Conservation (phyloP, 2,888 invertebrate species). For the Glyphotaelius pellucidus region DNA sequence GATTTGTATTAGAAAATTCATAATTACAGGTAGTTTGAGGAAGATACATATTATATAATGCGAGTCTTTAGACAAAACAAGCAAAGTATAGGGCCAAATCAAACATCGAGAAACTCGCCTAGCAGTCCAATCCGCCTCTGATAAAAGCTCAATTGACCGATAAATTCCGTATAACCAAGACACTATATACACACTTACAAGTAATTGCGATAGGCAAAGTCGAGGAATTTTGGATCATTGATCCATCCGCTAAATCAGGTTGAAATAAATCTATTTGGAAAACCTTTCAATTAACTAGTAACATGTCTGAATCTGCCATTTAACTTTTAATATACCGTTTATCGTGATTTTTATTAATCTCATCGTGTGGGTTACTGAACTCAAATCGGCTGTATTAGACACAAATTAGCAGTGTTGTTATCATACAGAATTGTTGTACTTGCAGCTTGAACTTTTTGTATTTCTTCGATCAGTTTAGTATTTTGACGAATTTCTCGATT, state of each 20-base stretch:
- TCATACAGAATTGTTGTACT: too few relatives aligned
- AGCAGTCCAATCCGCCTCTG: not conserved
- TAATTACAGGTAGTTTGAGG: too few relatives aligned
- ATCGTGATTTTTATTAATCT: not conserved
- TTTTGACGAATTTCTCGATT: too few relatives aligned
- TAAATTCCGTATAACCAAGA: not conserved
- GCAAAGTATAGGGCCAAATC: not conserved
- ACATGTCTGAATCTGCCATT: not conserved
- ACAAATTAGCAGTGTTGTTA: not conserved
- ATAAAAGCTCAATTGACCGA: not conserved
- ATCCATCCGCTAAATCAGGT: slow-evolving; percentile 14
- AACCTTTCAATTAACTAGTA: not conserved
- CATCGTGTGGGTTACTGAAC: not conserved
- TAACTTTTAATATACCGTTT: not conserved
- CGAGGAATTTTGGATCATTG: slow-evolving; percentile 10
- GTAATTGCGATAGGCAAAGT: slow-evolving; percentile 15
- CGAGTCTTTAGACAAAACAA: too few relatives aligned
- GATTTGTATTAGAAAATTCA: too few relatives aligned
- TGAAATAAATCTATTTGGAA: slow-evolving; percentile 1
- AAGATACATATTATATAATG: too few relatives aligned
- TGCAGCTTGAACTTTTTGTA: too few relatives aligned
- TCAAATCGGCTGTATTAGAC: not conserved
- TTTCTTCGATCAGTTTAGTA: too few relatives aligned
- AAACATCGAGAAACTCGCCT: not conserved
- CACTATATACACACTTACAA: not conserved